Evolutionary conservation across 2,888 invertebrate genomes (phyloP).

Genomic region (Conchocele bisecta): DNA sequence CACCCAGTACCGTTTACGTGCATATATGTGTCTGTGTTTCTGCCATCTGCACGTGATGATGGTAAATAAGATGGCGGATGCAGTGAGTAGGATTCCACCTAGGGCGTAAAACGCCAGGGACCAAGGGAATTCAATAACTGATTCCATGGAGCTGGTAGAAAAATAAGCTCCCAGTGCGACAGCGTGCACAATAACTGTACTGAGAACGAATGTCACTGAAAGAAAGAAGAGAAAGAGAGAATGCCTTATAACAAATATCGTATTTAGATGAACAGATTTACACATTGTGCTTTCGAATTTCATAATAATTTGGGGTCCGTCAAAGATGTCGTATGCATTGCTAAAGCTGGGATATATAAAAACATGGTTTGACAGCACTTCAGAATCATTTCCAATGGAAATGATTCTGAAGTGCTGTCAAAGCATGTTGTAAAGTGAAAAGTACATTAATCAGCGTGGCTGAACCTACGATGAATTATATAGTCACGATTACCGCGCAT

Average conservation of each 20-base stretch:
- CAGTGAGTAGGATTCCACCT: slow-evolving; percentile 26
- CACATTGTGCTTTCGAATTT: too few species aligned
- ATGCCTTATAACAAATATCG: background rate
- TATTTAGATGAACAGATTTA: background rate
- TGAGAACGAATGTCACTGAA: slow-evolving; percentile 37
- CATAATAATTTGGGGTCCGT: too few species aligned
- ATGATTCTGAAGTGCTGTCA: too few species aligned
- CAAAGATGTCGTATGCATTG: too few species aligned
- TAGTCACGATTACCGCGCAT: too few species aligned
- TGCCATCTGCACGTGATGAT: slow-evolving; percentile 9
- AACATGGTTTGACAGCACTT: too few species aligned
- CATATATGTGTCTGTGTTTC: slow-evolving; percentile 6
- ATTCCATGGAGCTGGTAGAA: slow-evolving; percentile 19
- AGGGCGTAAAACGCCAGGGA: slow-evolving; percentile 34
- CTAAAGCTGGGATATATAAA: too few species aligned
- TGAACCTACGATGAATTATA: too few species aligned
- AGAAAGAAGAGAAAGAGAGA: background rate
- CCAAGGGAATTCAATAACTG: slow-evolving; percentile 51
- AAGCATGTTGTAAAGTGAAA: too few species aligned
- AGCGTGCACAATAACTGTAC: slow-evolving; percentile 30
- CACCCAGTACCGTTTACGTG: slow-evolving; percentile 23
- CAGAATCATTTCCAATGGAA: too few species aligned
- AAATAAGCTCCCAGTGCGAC: slow-evolving; percentile 38
- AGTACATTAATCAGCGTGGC: too few species aligned
- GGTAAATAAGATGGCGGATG: slow-evolving; percentile 31